Evolutionary conservation across 2,888 invertebrate genomes (phyloP).

Genomic region (Meteorus colon): DNA sequence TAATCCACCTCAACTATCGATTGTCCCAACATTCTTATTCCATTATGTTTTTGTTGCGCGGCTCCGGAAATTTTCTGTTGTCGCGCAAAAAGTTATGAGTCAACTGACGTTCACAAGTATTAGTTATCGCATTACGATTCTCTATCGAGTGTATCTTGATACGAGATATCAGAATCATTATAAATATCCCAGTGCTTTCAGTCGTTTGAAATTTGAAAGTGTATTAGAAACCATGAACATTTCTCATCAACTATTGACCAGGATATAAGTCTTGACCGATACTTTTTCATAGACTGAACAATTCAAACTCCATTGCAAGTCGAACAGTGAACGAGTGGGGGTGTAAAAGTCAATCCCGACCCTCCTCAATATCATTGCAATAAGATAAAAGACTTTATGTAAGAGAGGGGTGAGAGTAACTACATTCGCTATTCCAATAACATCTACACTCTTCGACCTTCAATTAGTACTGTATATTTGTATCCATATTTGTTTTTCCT

Average conservation of each 20-base stretch:
- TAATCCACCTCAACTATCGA: neutral
- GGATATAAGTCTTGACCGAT: neutral
- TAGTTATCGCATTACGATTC: conserved; percentile 16
- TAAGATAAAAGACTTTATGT: neutral
- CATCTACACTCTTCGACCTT: too few species aligned
- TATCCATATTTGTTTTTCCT: too few species aligned
- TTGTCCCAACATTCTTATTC: neutral
- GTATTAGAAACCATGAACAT: too few species aligned
- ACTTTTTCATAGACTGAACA: neutral
- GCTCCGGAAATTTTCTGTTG: neutral
- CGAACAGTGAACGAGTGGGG: neutral
- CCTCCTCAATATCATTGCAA: neutral
- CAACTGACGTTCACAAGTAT: conserved; percentile 18
- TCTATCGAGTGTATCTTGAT: conserved; percentile 8
- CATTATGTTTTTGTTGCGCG: neutral
- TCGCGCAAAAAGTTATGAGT: conserved; percentile 4
- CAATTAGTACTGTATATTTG: too few species aligned
- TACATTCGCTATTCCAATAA: too few species aligned
- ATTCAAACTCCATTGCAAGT: neutral
- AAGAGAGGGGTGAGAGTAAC: too few species aligned
- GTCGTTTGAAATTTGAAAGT: too few species aligned
- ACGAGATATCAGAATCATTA: conserved; percentile 15
- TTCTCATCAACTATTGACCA: too few species aligned
- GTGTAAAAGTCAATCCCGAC: neutral
- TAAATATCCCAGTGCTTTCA: neutral